Conservation (phyloP, 2,888 invertebrate genomes). For the Hipparchia semele region DNA sequence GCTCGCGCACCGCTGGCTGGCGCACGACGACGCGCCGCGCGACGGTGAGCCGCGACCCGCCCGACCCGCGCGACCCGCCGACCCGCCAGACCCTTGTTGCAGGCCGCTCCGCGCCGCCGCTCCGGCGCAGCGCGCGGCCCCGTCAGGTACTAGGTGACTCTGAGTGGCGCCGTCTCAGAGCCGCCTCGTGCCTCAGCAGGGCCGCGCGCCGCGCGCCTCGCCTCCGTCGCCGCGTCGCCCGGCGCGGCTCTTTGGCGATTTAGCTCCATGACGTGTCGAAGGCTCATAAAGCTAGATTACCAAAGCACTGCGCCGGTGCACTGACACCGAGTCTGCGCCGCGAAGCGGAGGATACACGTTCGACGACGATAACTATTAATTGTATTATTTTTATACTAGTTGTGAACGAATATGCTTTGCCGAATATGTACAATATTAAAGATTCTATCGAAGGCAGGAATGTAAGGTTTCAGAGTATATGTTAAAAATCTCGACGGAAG, state of each 20-base stretch:
- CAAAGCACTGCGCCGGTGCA: conserved; percentile 87
- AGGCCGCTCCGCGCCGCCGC: conserved; percentile 5
- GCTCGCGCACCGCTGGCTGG: conserved; percentile 87
- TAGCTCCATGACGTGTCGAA: conserved; percentile 91
- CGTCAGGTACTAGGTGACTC: conserved; percentile 95
- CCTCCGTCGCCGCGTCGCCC: conserved; percentile 50
- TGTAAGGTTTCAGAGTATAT: no score
- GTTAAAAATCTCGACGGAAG: no score
- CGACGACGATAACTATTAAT: no score
- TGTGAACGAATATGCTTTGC: no score
- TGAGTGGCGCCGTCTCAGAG: conserved; percentile 85
- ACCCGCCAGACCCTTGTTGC: neutral
- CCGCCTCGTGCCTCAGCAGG: conserved; percentile 79
- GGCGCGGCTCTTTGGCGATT: conserved; percentile 92
- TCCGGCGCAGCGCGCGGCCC: conserved; percentile 48
- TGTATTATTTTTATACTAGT: no score
- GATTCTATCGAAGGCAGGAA: no score
- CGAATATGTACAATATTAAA: no score
- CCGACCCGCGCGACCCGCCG: no score
- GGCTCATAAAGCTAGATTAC: conserved; percentile 97
- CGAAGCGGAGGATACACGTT: no score
- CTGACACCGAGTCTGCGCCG: neutral
- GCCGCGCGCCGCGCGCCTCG: conserved; percentile 46
- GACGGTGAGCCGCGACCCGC: conserved; percentile 20
- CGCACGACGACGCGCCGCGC: conserved; percentile 12